phyloP scores from a whole-genome alignment of 2,888 invertebrate species.

The Microctonus brassicae region DNA sequence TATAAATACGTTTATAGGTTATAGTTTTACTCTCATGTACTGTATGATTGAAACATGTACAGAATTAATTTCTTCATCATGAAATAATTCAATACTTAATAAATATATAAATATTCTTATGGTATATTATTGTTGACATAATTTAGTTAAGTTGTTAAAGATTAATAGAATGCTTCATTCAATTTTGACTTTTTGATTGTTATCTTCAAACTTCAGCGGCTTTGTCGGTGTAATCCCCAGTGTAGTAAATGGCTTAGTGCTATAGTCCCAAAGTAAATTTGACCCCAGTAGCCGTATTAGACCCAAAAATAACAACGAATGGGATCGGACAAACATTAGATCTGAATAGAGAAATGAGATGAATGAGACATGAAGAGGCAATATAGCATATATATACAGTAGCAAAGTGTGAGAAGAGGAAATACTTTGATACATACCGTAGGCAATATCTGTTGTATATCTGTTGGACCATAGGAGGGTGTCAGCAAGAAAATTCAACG shows the following conservation, averaged over 20 bases:
- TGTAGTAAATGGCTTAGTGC: conserved; percentile 52
- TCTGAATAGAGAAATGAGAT: conserved; percentile 27
- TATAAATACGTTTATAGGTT: too few species aligned
- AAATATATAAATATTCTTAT: too few species aligned
- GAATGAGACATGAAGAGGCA: conserved; percentile 25
- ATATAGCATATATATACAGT: background rate
- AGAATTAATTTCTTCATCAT: too few species aligned
- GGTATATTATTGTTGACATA: too few species aligned
- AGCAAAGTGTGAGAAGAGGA: conserved; percentile 32
- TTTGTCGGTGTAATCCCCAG: conserved; percentile 49
- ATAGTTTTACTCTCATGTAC: too few species aligned
- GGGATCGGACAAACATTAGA: conserved; percentile 20
- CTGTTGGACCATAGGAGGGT: conserved; percentile 57
- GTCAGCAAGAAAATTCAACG: conserved; percentile 57
- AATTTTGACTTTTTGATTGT: conserved; percentile 8
- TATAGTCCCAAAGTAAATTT: conserved; percentile 38
- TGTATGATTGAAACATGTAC: too few species aligned
- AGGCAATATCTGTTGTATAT: conserved; percentile 53
- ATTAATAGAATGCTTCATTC: conserved; percentile 31
- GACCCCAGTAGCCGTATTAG: conserved; percentile 34
- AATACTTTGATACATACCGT: conserved; percentile 35
- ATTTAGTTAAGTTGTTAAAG: too few species aligned
- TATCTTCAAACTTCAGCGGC: conserved; percentile 25
- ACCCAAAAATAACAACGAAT: conserved; percentile 23
- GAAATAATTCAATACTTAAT: too few species aligned